Evolutionary conservation across 2,888 invertebrate species (phyloP).

Genomic region (Rhagonycha fulva): DNA sequence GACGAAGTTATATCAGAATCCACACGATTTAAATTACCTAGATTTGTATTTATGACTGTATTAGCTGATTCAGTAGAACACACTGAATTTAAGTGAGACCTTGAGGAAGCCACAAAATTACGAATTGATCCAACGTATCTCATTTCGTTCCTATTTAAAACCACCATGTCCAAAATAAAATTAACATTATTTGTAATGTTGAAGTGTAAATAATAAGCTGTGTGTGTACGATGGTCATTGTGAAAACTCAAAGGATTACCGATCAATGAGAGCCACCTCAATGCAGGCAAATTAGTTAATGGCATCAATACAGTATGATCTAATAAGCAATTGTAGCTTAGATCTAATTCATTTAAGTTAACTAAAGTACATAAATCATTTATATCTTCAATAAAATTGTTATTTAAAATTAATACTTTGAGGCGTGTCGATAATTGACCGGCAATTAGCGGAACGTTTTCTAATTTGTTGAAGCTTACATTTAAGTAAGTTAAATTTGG

Average conservation of each 20-base stretch:
- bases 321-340: conserved; percentile 66
- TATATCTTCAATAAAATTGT: conserved; percentile 68
- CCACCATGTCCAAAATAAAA: conserved; percentile 61
- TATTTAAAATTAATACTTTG: conserved; percentile 60
- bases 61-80: conserved; percentile 34
- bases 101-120: conserved; percentile 33
- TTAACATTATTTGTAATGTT: conserved; percentile 53
- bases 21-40: conserved; percentile 21
- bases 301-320: conserved; percentile 63
- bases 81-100: conserved; percentile 32
- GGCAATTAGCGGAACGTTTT: conserved; percentile 60
- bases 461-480: conserved; percentile 66
- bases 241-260: conserved; percentile 68
- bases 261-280: conserved; percentile 61
- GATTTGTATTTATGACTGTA: conserved; percentile 32
- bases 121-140: conserved; percentile 55
- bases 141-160: conserved; percentile 60
- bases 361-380: conserved; percentile 59
- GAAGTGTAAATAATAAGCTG: conserved; percentile 61
- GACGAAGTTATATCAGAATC: conserved; percentile 35
- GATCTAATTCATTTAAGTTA: conserved; percentile 62
- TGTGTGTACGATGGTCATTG: conserved; percentile 60
- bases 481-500: conserved; percentile 66
- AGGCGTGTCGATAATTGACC: conserved; percentile 58
- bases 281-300: conserved; percentile 59